Percentiles rank a stretch among this genome's conserved stretches.
Evolutionary conservation across 2,797 vertebrate genomes (phyloP).

Genomic region (Liparis tanakae): DNA sequence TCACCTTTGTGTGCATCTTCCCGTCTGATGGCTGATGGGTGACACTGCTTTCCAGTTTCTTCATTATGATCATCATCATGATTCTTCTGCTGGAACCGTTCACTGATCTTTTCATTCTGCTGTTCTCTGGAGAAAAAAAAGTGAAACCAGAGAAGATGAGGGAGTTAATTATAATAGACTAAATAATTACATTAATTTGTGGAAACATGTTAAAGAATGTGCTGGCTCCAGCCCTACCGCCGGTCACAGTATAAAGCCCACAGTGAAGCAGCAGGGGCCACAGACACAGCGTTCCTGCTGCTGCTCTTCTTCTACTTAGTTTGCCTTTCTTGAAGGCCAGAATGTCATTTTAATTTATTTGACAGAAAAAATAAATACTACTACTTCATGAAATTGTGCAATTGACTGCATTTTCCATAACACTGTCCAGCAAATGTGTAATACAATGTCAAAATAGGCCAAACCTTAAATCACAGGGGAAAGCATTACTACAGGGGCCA

Average conservation of each 20-base stretch:
- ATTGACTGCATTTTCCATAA: neutral
- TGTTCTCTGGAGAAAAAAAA: conserved; percentile 22
- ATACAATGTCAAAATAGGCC: neutral
- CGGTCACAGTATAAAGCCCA: neutral
- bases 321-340: neutral
- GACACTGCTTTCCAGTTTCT: conserved; percentile 19
- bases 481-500: neutral
- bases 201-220: neutral
- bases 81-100: conserved; percentile 13
- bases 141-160: neutral
- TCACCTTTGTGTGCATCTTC: conserved; percentile 50
- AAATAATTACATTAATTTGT: neutral
- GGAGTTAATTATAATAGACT: neutral
- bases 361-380: too few relatives aligned
- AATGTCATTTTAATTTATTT: neutral
- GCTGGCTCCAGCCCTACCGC: neutral
- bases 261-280: too few relatives aligned
- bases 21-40: conserved; percentile 14
- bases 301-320: neutral
- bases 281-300: neutral
- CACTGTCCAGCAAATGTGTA: neutral
- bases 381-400: neutral
- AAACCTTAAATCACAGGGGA: too few relatives aligned
- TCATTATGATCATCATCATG: conserved; percentile 1
- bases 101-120: conserved; percentile 27